Conservation (phyloP, 23 tunicate species). For the Corella eumyota region DNA sequence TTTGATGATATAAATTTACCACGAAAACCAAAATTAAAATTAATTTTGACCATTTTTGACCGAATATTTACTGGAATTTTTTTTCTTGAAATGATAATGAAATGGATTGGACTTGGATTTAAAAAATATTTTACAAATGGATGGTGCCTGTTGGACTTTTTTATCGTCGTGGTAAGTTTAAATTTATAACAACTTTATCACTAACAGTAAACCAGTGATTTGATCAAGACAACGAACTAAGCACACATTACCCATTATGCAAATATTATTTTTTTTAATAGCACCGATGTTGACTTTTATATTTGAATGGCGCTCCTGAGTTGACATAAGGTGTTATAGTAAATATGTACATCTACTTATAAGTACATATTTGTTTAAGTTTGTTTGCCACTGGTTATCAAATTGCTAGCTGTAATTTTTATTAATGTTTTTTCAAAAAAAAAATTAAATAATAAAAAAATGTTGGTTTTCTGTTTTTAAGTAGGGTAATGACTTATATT, state of each 20-base stretch:
- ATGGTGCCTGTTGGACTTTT: constrained; percentile 80
- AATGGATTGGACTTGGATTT: constrained; percentile 75
- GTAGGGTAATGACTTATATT: too few species aligned
- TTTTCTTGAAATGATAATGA: constrained; percentile 83
- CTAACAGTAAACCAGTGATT: too few species aligned
- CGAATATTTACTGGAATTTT: constrained; percentile 58
- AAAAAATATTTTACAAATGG: constrained; percentile 81
- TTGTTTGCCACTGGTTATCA: too few species aligned
- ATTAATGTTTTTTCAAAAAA: not conserved
- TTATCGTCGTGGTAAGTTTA: constrained; percentile 61
- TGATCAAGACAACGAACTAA: too few species aligned
- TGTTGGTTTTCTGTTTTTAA: not conserved
- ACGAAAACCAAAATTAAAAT: constrained; percentile 18
- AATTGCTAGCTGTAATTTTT: not conserved
- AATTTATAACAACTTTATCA: not conserved
- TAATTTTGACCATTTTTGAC: constrained; percentile 37
- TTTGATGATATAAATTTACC: constrained; percentile 62
- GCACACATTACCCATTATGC: too few species aligned
- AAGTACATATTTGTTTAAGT: too few species aligned
- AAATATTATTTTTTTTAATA: too few species aligned
- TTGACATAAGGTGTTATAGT: too few species aligned
- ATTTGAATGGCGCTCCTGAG: too few species aligned
- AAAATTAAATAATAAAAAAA: not conserved
- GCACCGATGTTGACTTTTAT: too few species aligned
- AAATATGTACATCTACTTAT: too few species aligned